phyloP scores from a whole-genome alignment of 2,113 vertebrate genomes.

The Pelodiscus sinensis region DNA sequence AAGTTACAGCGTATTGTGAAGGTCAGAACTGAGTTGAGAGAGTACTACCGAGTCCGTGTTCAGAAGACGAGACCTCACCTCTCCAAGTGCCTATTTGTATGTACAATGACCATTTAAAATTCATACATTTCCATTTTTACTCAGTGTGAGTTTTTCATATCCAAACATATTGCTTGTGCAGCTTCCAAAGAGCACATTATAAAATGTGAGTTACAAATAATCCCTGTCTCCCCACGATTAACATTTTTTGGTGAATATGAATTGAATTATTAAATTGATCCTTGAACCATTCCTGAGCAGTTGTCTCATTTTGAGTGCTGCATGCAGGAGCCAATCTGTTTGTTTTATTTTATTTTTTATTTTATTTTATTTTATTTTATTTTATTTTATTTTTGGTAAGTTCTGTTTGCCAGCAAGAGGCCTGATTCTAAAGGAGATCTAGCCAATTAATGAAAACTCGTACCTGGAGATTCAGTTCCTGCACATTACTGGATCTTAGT shows the following conservation, averaged over 20 bases:
- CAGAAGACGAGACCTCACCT: not conserved
- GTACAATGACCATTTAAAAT: not conserved
- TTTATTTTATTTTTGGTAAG: not conserved
- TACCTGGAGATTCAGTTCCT: not conserved
- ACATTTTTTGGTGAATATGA: not conserved
- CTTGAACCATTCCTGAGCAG: not conserved
- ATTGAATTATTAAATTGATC: not conserved
- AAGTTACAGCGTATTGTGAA: not conserved
- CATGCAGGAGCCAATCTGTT: conserved; percentile 19
- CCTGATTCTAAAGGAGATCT: conserved; percentile 44
- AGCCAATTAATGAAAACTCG: conserved; percentile 50
- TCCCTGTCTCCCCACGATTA: not conserved
- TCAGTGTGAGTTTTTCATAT: rapidly evolving
- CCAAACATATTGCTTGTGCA: not conserved
- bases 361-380: not conserved
- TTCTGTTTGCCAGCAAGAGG: conserved; percentile 53
- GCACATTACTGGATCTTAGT: not conserved
- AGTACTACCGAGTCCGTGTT: not conserved
- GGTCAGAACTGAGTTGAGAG: not conserved
- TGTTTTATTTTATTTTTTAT: too few relatives aligned
- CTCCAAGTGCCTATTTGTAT: not conserved
- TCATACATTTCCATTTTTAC: not conserved
- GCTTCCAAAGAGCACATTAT: not conserved
- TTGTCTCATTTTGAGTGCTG: conserved; percentile 27
- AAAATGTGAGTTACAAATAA: not conserved